Percentiles rank a stretch among this genome's conserved stretches.
Conservation (phyloP, 92 coral and sea anemone species). For the Blastomussa wellsi region DNA sequence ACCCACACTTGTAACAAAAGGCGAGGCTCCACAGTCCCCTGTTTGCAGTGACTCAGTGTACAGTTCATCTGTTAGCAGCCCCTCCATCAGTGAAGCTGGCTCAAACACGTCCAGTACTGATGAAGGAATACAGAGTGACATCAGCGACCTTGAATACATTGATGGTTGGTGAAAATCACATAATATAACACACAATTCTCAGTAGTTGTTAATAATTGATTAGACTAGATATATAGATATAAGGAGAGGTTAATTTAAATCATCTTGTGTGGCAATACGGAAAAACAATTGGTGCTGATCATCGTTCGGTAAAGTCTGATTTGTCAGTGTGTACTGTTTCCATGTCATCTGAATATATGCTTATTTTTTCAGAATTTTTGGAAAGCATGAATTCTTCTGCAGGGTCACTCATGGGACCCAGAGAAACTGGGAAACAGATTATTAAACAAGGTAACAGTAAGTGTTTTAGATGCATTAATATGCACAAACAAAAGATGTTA, state of each 20-base stretch:
- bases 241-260: too few relatives aligned
- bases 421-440: neutral
- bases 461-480: neutral
- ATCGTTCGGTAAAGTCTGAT: neutral
- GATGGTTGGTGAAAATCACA: slow-evolving; percentile 21
- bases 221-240: too few relatives aligned
- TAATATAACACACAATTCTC: neutral
- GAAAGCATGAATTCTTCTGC: neutral
- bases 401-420: neutral
- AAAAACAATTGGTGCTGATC: too few relatives aligned
- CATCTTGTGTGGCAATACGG: too few relatives aligned
- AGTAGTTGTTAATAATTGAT: neutral
- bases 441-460: slow-evolving; percentile 1
- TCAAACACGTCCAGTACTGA: slow-evolving; percentile 17
- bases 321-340: neutral
- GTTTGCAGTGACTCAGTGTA: neutral
- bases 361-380: neutral
- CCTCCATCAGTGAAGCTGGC: slow-evolving; percentile 22
- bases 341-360: neutral
- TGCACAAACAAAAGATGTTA: neutral
- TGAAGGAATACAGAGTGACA: slow-evolving; percentile 44
- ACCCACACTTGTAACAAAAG: neutral
- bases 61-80: neutral
- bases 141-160: slow-evolving; percentile 18
- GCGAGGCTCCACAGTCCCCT: neutral